phyloP scores from a whole-genome alignment of 2,888 invertebrate species.

The Eulithis prunata region DNA sequence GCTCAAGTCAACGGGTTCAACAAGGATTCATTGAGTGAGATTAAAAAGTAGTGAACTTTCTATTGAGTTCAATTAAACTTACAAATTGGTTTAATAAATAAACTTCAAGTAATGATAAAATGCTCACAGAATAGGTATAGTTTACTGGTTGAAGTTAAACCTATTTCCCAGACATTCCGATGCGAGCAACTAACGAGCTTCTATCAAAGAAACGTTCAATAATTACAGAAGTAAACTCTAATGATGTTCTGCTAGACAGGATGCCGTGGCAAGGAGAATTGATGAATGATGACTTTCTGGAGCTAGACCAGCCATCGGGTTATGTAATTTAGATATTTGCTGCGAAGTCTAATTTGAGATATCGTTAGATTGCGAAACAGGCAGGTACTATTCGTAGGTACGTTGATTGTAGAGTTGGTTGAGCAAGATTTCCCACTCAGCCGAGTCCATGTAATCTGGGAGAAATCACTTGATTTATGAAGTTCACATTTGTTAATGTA shows the following conservation, averaged over 20 bases:
- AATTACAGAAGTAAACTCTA: constrained; percentile 29
- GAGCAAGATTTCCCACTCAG: constrained; percentile 17
- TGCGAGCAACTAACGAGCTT: constrained; percentile 30
- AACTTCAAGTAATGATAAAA: neutral
- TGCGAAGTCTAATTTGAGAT: constrained; percentile 15
- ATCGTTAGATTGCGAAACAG: constrained; percentile 18
- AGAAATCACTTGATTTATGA: constrained; percentile 24
- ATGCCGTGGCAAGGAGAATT: constrained; percentile 21
- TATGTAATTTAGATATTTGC: constrained; percentile 4
- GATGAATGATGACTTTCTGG: constrained; percentile 19
- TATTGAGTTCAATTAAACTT: neutral
- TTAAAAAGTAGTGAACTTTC: constrained; percentile 2
- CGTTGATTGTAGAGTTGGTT: constrained; percentile 4
- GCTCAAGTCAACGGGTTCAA: neutral
- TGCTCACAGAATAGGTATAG: no score
- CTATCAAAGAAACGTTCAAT: constrained; percentile 25
- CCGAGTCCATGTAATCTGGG: constrained; percentile 8
- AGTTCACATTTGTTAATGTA: constrained; percentile 2
- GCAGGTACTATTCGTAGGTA: neutral
- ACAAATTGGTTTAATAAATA: constrained; percentile 4
- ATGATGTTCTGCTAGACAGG: constrained; percentile 27
- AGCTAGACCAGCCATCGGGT: neutral
- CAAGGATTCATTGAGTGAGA: neutral
- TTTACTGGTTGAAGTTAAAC: neutral
- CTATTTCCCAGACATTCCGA: constrained; percentile 15